Evolutionary conservation across 2,888 invertebrate genomes (phyloP), one percentile per base, ranked within the genome.

Genomic region (Eledona agricola): DNA sequence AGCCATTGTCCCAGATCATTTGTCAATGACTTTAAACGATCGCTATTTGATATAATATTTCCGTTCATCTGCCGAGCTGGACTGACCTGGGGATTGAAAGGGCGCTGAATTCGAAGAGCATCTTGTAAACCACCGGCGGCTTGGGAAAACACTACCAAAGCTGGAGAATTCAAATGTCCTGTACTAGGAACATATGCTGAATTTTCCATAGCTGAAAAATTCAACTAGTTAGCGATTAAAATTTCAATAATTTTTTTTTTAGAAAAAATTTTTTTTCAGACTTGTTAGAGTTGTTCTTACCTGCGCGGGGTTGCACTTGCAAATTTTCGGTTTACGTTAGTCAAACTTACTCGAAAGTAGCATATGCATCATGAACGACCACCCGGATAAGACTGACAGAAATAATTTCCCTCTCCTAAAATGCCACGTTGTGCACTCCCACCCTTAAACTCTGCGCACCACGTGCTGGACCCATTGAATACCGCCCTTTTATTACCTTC

Each of bases 131-230:
- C 85, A 70, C 86, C 85, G 74, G 86, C 85, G 69, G 87, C 86
- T 80, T 87, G 86, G 64, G 87, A 87, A 75, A 88, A 84, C 64
- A 88, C 87, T 72, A 88, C 87, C 76, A 87, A 78, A 72, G 86
- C 85, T 71, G 87, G 86, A 70, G 86, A 86, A 77, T 86, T 86
- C 74, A 87, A 80, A 77, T 87, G 86, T 74, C 82, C 85, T 70
- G 85, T 82, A 74, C 84, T 86, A 64, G 84, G 83, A 67, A 83
- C 83, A 77, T 87, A 87, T 64, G 86, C 84, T 75, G 86, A 86
- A 78, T 87, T 87, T 80, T 88, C 87, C 88, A 88, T 88, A 79
- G 77, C 76, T 70, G 43, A 22, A 57, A 51, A 25, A n/a, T n/a
- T n/a, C n/a, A n/a, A n/a, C n/a, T n/a, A n/a, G n/a, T n/a, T n/a